phyloP scores from a whole-genome alignment of 2,888 invertebrate genomes.

The Habroteleia sp. region DNA sequence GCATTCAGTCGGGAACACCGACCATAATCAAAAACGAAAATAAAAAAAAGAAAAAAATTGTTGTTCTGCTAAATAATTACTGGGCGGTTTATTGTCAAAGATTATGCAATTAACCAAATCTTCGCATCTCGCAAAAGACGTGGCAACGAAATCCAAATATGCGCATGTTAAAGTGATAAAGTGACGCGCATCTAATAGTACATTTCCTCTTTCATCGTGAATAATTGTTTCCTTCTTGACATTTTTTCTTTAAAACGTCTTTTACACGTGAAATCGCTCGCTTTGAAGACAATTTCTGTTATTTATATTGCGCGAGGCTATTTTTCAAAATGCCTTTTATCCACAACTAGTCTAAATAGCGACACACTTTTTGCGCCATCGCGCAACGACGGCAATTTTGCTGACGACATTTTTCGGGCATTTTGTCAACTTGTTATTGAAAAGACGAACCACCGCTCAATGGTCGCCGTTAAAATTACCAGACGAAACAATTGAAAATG shows the following conservation, averaged over 20 bases:
- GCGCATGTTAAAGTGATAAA: too few species aligned
- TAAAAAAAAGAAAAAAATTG: too few species aligned
- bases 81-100: conserved; percentile 17
- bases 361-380: conserved; percentile 43
- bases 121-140: conserved; percentile 25
- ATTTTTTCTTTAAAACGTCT: conserved; percentile 51
- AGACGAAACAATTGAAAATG: conserved; percentile 3
- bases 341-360: conserved; percentile 34
- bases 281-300: conserved; percentile 58
- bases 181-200: conserved; percentile 32
- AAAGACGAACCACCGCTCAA: conserved; percentile 20
- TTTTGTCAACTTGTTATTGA: conserved; percentile 50
- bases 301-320: conserved; percentile 51
- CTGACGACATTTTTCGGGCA: conserved; percentile 51
- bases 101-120: conserved; percentile 35
- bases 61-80: conserved; percentile 42
- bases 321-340: conserved; percentile 56
- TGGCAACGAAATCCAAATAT: conserved; percentile 5
- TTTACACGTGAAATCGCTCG: conserved; percentile 51
- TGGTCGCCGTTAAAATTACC: conserved; percentile 13
- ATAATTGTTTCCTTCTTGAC: conserved; percentile 54
- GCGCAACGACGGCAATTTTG: conserved; percentile 26
- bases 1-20: conserved; percentile 21
- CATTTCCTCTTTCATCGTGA: conserved; percentile 36
- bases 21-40: conserved; percentile 37